Evolutionary conservation across 2,113 vertebrate species (phyloP), one percentile per base, ranked within the genome.

Genomic region (Proterorhinus semilunaris): DNA sequence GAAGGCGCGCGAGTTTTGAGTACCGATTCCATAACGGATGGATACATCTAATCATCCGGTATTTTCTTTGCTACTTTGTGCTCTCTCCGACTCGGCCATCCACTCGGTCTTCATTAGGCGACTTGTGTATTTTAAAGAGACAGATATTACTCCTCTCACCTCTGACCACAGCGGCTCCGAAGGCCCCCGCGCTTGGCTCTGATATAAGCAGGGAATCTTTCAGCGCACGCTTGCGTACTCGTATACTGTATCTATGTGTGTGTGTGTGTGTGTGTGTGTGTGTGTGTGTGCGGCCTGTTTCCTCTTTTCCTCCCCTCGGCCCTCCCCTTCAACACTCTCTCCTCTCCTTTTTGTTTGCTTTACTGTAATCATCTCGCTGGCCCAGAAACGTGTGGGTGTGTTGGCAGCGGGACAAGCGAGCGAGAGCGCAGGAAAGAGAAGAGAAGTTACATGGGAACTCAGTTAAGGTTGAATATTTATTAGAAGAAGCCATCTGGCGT

Each of bases 381-480:
- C 94, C 96, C 94, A 94, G 93, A 95, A 95, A 94, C 93, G 95
- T 96, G 97, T 97, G 95, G 96, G 96, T 96, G 96, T 96, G 95
- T 96, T 98, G 96, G 96, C 96, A 96, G 94, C 91, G 89, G 93
- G 92, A 96, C 96, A 96, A 92, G 42, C 44, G 93, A 95, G 95
- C 66, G 84, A 79, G 85, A 86, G 82, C 27, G 55, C 27, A 42
- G 27, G 79, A 85, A 81, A 71, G 78, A 77, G 84, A 76, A 82
- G 86, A 95, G 95, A 96, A 98, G 96, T 97, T 98, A 97, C 96
- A 97, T 98, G 96, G 96, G 96, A 99, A 98, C 95, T 92, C 95
- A 97, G 96, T 97, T 98, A 97, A 98, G 96, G 96, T 98, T 98
- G 96, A 98, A 98, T 96, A 98, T 99, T 98, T 99, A 98, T 99